Percentiles rank a stretch among this genome's conserved stretches.
Evolutionary conservation across 2,113 vertebrate genomes (phyloP).

Genomic region (Bubo bubo): DNA sequence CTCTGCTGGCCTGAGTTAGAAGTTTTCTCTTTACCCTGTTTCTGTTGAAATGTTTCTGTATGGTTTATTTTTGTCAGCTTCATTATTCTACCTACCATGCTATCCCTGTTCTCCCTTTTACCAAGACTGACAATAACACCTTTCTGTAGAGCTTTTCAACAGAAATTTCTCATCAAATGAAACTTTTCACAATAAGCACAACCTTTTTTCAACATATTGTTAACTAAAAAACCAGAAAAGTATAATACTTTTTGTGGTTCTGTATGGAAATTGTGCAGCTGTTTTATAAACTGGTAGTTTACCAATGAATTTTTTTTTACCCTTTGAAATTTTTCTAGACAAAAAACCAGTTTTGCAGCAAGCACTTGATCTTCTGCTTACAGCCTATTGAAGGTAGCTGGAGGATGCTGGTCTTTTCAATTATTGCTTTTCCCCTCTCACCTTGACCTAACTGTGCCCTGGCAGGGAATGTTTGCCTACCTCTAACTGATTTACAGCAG

Average conservation of each 20-base stretch:
- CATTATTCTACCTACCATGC: neutral
- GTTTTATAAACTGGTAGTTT: neutral
- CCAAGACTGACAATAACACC: neutral
- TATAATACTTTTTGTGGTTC: neutral
- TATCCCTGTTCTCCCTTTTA: neutral
- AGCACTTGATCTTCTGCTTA: neutral
- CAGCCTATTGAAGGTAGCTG: neutral
- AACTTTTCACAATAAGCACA: neutral
- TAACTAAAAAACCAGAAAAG: neutral
- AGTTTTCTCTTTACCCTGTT: neutral
- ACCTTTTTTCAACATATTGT: neutral
- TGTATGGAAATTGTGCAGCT: neutral
- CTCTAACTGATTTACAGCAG: conserved; percentile 64
- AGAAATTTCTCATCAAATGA: neutral
- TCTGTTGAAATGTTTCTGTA: neutral
- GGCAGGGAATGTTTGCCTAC: conserved; percentile 59
- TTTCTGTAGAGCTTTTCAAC: neutral
- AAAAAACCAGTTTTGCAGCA: neutral
- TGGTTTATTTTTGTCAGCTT: neutral
- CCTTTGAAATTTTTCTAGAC: neutral
- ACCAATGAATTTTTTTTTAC: accelerated
- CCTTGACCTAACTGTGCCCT: conserved; percentile 58
- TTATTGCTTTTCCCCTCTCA: conserved; percentile 60
- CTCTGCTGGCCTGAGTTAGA: neutral
- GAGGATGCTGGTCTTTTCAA: neutral